Percentiles rank a stretch among this genome's conserved stretches.
Evolutionary conservation across 2,797 vertebrate species (phyloP).

Genomic region (Rhinella marina): DNA sequence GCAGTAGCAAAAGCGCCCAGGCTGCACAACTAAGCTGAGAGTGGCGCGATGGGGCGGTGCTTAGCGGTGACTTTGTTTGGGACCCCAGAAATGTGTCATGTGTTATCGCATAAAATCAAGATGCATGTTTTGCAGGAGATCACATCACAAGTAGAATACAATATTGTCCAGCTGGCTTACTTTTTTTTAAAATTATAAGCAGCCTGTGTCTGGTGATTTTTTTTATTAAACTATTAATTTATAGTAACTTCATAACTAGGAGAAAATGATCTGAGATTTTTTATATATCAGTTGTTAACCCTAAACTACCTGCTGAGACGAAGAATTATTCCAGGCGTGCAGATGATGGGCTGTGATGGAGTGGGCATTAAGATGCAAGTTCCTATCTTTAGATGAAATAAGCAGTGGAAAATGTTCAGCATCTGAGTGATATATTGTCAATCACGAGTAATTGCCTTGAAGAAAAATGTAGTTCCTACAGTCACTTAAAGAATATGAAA

Average conservation of each 20-base stretch:
- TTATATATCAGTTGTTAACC: background rate
- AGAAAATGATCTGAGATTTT: background rate
- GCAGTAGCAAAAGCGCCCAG: no score
- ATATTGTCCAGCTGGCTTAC: no score
- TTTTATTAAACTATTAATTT: background rate
- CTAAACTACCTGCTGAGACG: background rate
- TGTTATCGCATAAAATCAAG: no score
- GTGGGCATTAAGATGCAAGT: constrained; percentile 26
- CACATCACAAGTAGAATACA: no score
- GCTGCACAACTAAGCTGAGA: no score
- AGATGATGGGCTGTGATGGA: background rate
- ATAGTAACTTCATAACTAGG: background rate
- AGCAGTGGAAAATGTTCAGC: constrained; percentile 28
- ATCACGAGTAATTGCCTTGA: constrained; percentile 27
- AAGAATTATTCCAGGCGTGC: background rate
- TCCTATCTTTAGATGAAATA: constrained; percentile 45
- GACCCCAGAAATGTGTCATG: no score
- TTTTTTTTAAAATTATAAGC: background rate
- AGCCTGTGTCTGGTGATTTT: background rate
- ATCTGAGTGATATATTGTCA: constrained; percentile 43
- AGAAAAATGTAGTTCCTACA: constrained; percentile 39
- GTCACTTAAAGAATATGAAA: constrained; percentile 33
- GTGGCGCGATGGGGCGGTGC: no score
- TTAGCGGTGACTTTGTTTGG: no score
- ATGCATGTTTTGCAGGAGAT: no score